Conservation (phyloP, 2,113 vertebrate species). For the Calyptommatus sinebrachiatus region DNA sequence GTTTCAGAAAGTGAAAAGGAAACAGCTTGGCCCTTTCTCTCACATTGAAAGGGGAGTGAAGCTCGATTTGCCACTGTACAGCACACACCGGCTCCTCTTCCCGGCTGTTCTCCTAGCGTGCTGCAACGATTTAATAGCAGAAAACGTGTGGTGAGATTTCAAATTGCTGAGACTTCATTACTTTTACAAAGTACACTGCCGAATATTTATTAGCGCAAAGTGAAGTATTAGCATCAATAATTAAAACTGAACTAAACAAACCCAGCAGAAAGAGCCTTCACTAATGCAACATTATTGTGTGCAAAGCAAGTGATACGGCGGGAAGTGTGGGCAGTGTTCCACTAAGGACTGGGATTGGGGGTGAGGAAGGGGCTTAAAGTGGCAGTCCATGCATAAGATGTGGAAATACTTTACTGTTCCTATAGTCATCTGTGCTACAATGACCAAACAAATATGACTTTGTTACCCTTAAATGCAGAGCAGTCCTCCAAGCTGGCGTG, state of each 20-base stretch:
- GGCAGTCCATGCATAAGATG: background rate
- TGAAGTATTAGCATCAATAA: constrained; percentile 63
- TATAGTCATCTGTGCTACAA: background rate
- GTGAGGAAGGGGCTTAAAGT: background rate
- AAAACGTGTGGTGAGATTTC: constrained; percentile 47
- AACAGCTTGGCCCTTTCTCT: too few species aligned
- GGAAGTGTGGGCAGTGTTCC: constrained; percentile 1
- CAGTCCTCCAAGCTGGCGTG: too few species aligned
- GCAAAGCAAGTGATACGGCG: constrained; percentile 6
- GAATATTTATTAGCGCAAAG: constrained; percentile 57
- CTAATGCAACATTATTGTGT: constrained; percentile 52
- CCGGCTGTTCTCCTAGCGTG: fast-evolving
- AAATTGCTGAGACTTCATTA: constrained; percentile 63
- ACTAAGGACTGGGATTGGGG: background rate
- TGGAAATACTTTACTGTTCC: background rate
- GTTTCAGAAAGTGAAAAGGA: too few species aligned
- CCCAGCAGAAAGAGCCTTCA: constrained; percentile 19
- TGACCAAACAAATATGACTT: background rate
- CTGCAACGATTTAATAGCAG: background rate
- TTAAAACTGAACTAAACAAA: constrained; percentile 48
- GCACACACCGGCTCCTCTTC: too few species aligned
- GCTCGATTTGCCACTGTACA: too few species aligned
- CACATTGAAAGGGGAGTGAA: too few species aligned
- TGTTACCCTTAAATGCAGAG: too few species aligned
- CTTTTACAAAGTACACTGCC: constrained; percentile 57